Conservation (phyloP, 2,888 invertebrate genomes). For the Incurvaria masculella region DNA sequence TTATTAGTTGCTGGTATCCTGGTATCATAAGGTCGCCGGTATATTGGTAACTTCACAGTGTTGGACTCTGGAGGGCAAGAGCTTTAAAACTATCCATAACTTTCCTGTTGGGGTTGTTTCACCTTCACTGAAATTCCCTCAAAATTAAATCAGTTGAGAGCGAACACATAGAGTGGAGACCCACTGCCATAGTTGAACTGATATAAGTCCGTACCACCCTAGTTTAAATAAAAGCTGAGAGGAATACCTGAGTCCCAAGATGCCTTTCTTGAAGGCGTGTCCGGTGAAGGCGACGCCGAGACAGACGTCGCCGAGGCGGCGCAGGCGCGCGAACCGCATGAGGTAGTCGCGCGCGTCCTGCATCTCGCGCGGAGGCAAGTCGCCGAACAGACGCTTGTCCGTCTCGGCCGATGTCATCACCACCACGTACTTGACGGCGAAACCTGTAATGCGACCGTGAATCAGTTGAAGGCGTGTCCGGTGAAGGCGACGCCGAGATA, state of each 20-base stretch:
- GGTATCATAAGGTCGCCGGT: too few relatives aligned
- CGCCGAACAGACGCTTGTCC: slow-evolving; percentile 37
- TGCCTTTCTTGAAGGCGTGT: slow-evolving; percentile 42
- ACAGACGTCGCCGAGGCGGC: slow-evolving; percentile 47
- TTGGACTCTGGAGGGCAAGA: too few relatives aligned
- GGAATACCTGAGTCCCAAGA: slow-evolving; percentile 21
- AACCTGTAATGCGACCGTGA: slow-evolving; percentile 28
- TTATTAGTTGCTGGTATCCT: too few relatives aligned
- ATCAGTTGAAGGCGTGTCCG: slow-evolving; percentile 48
- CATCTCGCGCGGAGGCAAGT: slow-evolving; percentile 22
- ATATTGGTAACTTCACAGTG: too few relatives aligned
- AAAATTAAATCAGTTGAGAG: too few relatives aligned
- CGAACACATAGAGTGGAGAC: too few relatives aligned
- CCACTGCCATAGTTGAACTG: too few relatives aligned
- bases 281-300: slow-evolving; percentile 53
- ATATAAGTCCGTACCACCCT: too few relatives aligned
- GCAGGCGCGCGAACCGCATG: slow-evolving; percentile 38
- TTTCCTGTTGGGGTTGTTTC: too few relatives aligned
- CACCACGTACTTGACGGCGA: slow-evolving; percentile 47
- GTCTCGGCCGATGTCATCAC: slow-evolving; percentile 41
- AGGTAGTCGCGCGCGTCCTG: slow-evolving; percentile 41
- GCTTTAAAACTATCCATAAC: too few relatives aligned
- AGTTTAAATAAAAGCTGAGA: too few relatives aligned
- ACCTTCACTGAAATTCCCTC: too few relatives aligned
- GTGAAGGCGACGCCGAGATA: slow-evolving; percentile 53